Evolutionary conservation across 2,113 vertebrate genomes (phyloP).

Genomic region (Perca schrenkii): DNA sequence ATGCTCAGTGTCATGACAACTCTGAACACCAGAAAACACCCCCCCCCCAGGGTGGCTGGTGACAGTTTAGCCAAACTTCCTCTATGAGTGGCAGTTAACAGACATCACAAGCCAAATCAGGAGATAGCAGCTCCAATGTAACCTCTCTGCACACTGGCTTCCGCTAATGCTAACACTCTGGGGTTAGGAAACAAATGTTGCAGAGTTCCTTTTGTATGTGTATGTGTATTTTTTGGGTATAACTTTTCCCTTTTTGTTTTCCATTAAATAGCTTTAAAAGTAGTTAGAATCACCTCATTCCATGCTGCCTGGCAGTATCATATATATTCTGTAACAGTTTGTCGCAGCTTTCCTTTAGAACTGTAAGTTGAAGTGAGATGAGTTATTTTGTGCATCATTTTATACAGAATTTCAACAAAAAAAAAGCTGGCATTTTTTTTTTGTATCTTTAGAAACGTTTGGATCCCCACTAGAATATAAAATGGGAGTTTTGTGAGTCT

Average conservation of each 20-base stretch:
- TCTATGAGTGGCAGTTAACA: constrained; percentile 74
- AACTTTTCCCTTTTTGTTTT: neutral
- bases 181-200: neutral
- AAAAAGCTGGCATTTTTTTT: neutral
- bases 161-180: constrained; percentile 20
- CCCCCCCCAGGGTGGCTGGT: constrained; percentile 52
- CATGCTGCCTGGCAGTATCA: neutral
- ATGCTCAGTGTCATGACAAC: constrained; percentile 61
- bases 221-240: neutral
- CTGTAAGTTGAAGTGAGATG: neutral
- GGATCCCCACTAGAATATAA: neutral
- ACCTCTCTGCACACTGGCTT: constrained; percentile 31
- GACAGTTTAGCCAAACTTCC: constrained; percentile 80
- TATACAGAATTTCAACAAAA: neutral
- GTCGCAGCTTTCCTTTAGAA: neutral
- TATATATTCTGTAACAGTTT: neutral
- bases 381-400: neutral
- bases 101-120: constrained; percentile 60
- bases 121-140: constrained; percentile 51
- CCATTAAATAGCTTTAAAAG: neutral
- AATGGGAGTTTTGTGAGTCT: neutral
- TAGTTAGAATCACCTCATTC: neutral
- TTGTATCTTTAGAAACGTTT: neutral
- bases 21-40: constrained; percentile 33
- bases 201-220: neutral